Base-by-base conservation (phyloP, 2,888 invertebrate genomes). In the Agrypnus murinus region DNA sequence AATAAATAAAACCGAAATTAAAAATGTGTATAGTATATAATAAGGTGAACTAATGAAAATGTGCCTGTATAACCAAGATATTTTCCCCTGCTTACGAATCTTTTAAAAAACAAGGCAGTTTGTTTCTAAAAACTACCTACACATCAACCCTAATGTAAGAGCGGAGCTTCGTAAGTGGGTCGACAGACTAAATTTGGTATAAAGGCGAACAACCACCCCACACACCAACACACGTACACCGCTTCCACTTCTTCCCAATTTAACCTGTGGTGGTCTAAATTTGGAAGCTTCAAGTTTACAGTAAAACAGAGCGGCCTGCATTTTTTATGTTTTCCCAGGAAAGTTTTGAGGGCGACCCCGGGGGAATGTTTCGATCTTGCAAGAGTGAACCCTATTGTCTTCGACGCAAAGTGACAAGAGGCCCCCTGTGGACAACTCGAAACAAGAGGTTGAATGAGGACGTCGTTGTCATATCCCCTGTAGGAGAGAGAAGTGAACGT, bases 281-380 rank as follows among this genome's bases (percentile, higher is more conserved):
- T 55, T 15, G 55, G 55, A 34, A 32, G 34, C 55, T 7, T 9
- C 25, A 48, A 15, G 12, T 43, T 43, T 43, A 6, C 0, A 43
- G 15, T 3, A 25, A 25, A 25, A 25, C 25, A 25, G 43, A 15
- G 48, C 12, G 31, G 53, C 7, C 53, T 57, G 38, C 15, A 57
- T 57, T 57, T 57, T 57, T 57, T 57, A 57, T 57, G 19, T 10
- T 36, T 14, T 17, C 53, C 34, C 31, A 14, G 32, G 57, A 57
- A 57, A 57, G 36, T 57, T 57, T 38, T 9, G 17, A 25, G 57
- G 57, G 19, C 14, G 32, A 9, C 1, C 57, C 38, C 38, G 1
- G 15, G 38, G 57, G 57, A 38, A 38, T 25, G 53, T 25, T 57
- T 57, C 57, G 57, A 57, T 57, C 36, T 17, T 8, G 12, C 32